Conservation (phyloP, 2,797 vertebrate species). For the Enteromius argenteus region DNA sequence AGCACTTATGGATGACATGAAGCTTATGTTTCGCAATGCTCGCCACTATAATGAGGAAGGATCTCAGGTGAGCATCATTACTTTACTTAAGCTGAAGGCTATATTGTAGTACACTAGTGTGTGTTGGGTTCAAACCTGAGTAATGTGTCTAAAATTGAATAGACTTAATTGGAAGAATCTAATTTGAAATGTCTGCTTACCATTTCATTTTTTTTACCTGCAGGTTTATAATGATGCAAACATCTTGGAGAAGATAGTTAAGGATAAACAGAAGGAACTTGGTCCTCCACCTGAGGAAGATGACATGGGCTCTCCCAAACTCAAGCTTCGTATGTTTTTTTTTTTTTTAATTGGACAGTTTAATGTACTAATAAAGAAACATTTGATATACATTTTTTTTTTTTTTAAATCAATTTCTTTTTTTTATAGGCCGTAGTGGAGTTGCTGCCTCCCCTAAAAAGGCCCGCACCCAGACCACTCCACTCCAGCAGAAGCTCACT, state of each 20-base stretch:
- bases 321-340: conserved; percentile 90
- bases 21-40: conserved; percentile 96
- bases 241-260: conserved; percentile 93
- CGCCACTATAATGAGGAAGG: conserved; percentile 99
- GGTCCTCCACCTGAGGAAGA: conserved; percentile 92
- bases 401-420: neutral
- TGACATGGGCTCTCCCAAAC: conserved; percentile 92
- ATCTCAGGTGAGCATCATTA: conserved; percentile 85
- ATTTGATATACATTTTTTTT: neutral
- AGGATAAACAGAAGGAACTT: conserved; percentile 95
- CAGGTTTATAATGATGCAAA: conserved; percentile 98
- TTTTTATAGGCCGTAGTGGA: conserved; percentile 85
- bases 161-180: neutral
- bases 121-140: neutral
- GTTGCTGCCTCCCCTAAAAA: conserved; percentile 95
- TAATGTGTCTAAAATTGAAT: neutral
- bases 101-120: neutral
- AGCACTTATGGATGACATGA: conserved; percentile 93
- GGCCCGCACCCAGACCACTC: conserved; percentile 96
- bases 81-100: neutral
- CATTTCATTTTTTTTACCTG: neutral
- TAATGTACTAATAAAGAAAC: neutral
- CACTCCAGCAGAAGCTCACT: conserved; percentile 94
- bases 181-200: neutral
- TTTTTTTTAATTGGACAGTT: neutral